Evolutionary conservation across 2,888 invertebrate genomes (phyloP).

Genomic region (Ommatoiulus sabulosus): DNA sequence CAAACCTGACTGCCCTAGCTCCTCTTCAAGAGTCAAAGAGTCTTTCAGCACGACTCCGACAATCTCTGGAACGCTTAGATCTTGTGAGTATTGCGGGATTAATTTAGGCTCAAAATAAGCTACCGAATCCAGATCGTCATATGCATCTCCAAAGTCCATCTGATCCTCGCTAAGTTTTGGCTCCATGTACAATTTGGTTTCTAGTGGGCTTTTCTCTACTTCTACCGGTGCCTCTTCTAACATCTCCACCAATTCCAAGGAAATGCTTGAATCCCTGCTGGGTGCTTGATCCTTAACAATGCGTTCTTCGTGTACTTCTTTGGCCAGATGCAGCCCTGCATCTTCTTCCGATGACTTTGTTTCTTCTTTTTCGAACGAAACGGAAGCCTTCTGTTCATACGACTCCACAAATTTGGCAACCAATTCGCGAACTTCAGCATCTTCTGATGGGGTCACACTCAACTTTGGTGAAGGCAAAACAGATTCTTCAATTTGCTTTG

Average conservation of each 20-base stretch:
- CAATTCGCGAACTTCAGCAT: constrained; percentile 10
- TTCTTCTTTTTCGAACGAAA: not conserved
- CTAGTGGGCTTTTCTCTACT: not conserved
- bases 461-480: not conserved
- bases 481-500: not conserved
- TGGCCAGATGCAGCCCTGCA: not conserved
- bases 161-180: constrained; percentile 15
- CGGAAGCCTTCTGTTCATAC: constrained; percentile 39
- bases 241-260: not conserved
- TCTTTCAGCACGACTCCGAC: constrained; percentile 53
- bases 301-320: constrained; percentile 28
- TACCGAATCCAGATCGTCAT: not conserved
- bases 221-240: constrained; percentile 14
- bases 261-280: not conserved
- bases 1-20: not conserved
- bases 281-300: not conserved
- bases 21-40: not conserved
- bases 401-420: constrained; percentile 51
- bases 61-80: constrained; percentile 40
- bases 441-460: constrained; percentile 33
- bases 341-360: not conserved
- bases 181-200: not conserved
- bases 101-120: constrained; percentile 45
- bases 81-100: constrained; percentile 51
- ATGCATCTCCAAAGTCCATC: constrained; percentile 25